Conservation (phyloP, 2,113 vertebrate species). For the Falco punctatus region DNA sequence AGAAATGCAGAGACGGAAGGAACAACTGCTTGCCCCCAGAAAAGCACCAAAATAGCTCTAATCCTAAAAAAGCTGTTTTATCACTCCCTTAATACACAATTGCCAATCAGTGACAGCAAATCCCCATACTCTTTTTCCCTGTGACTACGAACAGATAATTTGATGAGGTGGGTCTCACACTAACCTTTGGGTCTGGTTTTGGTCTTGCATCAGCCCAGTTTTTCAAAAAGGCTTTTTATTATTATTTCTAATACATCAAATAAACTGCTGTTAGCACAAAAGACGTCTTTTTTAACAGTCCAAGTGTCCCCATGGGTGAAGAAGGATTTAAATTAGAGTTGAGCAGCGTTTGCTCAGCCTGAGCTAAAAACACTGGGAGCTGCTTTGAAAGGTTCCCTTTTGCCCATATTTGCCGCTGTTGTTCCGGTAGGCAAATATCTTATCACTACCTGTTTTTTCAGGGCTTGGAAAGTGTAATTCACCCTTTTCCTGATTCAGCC, state of each 20-base stretch:
- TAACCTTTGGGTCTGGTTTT: not conserved
- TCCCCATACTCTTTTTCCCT: not conserved
- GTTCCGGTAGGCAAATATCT: conserved; percentile 52
- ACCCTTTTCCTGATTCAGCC: conserved; percentile 63
- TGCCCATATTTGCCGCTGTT: not conserved
- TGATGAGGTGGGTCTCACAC: not conserved
- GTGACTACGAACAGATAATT: not conserved
- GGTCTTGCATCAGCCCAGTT: not conserved
- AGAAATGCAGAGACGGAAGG: not conserved
- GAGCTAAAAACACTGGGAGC: not conserved
- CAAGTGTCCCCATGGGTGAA: not conserved
- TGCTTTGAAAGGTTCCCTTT: conserved; percentile 5
- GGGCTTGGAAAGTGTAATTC: conserved; percentile 16
- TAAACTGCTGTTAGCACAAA: not conserved
- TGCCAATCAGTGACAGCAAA: fast-evolving
- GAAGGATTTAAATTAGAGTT: not conserved
- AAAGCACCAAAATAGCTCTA: not conserved
- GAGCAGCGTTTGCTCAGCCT: not conserved
- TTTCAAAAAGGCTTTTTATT: not conserved
- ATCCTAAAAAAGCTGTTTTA: not conserved
- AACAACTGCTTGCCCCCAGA: not conserved
- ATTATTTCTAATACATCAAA: not conserved
- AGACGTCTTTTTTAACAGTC: not conserved
- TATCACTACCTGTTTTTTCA: conserved; percentile 38
- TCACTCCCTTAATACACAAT: not conserved